A percentile compares a stretch with the other conserved stretches of the same genome.
These are phyloP conservation scores for Lochmaea crataegi DNA, from an alignment of 2,888 invertebrate species.

Conservation along the genomic window DNA sequence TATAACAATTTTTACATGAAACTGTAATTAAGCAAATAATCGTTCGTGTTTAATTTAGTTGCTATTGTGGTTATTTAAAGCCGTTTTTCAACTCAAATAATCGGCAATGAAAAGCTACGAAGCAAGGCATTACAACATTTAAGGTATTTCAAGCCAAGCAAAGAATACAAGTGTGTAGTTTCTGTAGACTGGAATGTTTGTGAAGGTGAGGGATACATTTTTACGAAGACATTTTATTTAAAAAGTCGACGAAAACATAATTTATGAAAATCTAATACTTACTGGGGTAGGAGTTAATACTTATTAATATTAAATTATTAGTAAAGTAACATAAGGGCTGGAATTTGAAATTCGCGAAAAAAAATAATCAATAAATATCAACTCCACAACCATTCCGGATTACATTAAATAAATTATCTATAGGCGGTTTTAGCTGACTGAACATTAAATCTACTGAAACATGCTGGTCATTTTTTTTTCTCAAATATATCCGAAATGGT, in stretches of 20 bases:
- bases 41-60: too few species aligned
- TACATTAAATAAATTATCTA: background rate
- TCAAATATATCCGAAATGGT: background rate
- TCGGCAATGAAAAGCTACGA: slow-evolving; percentile 55
- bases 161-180: slow-evolving; percentile 36
- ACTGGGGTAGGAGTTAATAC: slow-evolving; percentile 1
- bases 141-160: slow-evolving; percentile 58
- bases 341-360: too few species aligned
- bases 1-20: too few species aligned
- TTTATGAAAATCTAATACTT: background rate
- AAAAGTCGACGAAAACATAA: slow-evolving; percentile 15
- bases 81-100: slow-evolving; percentile 26
- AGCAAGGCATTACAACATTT: slow-evolving; percentile 59
- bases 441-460: background rate
- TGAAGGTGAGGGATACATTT: slow-evolving; percentile 46
- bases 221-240: background rate
- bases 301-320: background rate
- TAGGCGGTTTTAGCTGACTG: background rate
- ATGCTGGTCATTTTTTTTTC: background rate
- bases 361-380: background rate
- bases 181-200: slow-evolving; percentile 48
- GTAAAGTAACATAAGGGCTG: too few species aligned
- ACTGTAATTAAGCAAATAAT: too few species aligned
- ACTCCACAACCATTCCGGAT: background rate
- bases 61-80: slow-evolving; percentile 19